These are phyloP conservation scores for Ramphastos sulfuratus DNA, from an alignment of 2,113 vertebrate species.

Conservation along the genomic window DNA sequence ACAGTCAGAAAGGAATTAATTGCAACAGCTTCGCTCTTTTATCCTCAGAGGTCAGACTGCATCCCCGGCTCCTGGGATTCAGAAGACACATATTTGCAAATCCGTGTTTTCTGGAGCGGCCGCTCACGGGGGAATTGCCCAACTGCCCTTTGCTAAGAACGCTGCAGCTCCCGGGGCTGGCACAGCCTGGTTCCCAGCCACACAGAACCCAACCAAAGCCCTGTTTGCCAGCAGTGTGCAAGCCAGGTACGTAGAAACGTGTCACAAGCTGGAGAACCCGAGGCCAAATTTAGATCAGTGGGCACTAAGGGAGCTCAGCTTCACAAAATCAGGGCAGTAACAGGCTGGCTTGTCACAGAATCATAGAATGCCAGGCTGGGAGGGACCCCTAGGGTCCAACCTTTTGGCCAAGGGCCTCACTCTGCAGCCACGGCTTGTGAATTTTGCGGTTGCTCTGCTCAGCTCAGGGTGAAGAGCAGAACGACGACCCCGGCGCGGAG, in stretches of 20 bases:
- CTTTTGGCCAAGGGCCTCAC: not conserved
- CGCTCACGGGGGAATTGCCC: not conserved
- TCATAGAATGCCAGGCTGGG: too few relatives aligned
- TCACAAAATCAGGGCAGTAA: not conserved
- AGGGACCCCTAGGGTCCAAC: too few relatives aligned
- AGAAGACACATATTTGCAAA: not conserved
- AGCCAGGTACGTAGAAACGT: not conserved
- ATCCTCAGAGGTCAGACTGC: not conserved
- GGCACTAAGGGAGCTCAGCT: not conserved
- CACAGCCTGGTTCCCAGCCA: not conserved
- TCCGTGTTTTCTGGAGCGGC: not conserved
- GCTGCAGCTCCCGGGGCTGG: rapidly evolving
- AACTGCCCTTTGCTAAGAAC: not conserved
- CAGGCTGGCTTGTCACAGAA: not conserved
- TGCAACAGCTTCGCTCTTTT: not conserved
- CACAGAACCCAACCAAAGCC: not conserved
- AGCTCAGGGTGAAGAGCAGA: not conserved
- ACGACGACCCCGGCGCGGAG: not conserved
- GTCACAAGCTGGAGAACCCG: not conserved
- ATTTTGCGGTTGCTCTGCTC: not conserved
- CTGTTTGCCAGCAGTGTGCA: not conserved
- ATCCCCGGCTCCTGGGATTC: not conserved
- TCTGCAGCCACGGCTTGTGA: not conserved
- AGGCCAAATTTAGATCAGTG: not conserved
- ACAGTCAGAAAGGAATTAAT: not conserved